Evolutionary conservation across 2,113 vertebrate species (phyloP).

Genomic region (Dipodomys stephensi): DNA sequence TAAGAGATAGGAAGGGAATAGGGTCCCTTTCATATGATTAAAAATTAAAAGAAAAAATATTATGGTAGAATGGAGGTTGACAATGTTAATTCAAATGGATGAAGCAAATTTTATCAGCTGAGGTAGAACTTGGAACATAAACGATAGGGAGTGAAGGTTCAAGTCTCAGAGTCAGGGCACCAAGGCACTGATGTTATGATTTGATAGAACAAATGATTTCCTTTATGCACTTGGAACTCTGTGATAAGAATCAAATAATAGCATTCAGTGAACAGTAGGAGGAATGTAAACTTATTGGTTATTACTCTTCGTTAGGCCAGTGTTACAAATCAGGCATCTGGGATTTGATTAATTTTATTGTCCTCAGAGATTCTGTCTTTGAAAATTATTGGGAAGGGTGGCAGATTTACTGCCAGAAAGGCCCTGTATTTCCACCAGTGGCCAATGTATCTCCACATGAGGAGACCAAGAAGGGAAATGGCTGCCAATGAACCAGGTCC

Average conservation of each 20-base stretch:
- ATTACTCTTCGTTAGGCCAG: background rate
- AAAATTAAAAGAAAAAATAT: background rate
- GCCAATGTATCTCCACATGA: background rate
- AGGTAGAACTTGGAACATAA: background rate
- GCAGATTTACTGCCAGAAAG: background rate
- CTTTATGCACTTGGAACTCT: background rate
- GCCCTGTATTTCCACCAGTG: background rate
- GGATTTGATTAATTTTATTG: constrained; percentile 14
- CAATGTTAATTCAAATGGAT: background rate
- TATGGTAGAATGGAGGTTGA: background rate
- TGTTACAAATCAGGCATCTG: background rate
- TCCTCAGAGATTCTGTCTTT: background rate
- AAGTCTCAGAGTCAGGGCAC: background rate
- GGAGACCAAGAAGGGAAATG: background rate
- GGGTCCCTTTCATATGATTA: background rate
- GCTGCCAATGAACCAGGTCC: background rate
- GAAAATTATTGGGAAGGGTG: background rate
- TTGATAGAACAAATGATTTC: background rate
- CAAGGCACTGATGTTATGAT: background rate
- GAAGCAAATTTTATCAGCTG: background rate
- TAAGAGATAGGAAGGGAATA: background rate
- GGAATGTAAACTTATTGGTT: background rate
- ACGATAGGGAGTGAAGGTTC: background rate
- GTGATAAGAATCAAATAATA: constrained; percentile 2
- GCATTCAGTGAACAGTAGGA: background rate